phyloP scores from a whole-genome alignment of 2,888 invertebrate genomes.

The Rutpela maculata region DNA sequence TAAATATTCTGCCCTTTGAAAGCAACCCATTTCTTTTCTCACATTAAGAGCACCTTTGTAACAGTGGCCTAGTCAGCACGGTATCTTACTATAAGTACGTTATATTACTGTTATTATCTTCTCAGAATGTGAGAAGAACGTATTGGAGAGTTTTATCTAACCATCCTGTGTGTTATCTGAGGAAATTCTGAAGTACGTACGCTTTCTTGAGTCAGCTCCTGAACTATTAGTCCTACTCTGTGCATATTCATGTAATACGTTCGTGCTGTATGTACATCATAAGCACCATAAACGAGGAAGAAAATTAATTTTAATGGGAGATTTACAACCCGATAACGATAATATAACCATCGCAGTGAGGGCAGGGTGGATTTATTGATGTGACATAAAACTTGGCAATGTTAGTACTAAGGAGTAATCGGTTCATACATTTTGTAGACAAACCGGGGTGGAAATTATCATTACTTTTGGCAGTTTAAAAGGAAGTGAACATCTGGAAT shows the following conservation, averaged over 20 bases:
- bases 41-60: too few species aligned
- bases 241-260: not conserved
- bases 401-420: slow-evolving; percentile 43
- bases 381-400: slow-evolving; percentile 38
- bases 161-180: too few species aligned
- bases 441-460: slow-evolving; percentile 55
- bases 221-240: slow-evolving; percentile 19
- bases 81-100: too few species aligned
- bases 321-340: slow-evolving; percentile 44
- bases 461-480: slow-evolving; percentile 61
- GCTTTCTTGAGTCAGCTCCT: too few species aligned
- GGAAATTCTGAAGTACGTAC: too few species aligned
- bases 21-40: too few species aligned
- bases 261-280: slow-evolving; percentile 3
- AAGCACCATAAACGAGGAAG: slow-evolving; percentile 7
- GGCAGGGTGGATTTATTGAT: slow-evolving; percentile 21
- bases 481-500: slow-evolving; percentile 63
- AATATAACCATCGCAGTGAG: slow-evolving; percentile 25
- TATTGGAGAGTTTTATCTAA: too few species aligned
- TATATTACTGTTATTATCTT: too few species aligned
- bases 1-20: too few species aligned
- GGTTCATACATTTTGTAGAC: slow-evolving; percentile 48
- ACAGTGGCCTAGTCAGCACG: too few species aligned
- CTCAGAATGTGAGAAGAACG: too few species aligned
- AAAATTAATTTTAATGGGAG: slow-evolving; percentile 46